A percentile compares a stretch with the other conserved stretches of the same genome.
These are phyloP conservation scores for Chaetogeoica ovagalla DNA, from an alignment of 2,888 invertebrate genomes.

Conservation along the genomic window DNA sequence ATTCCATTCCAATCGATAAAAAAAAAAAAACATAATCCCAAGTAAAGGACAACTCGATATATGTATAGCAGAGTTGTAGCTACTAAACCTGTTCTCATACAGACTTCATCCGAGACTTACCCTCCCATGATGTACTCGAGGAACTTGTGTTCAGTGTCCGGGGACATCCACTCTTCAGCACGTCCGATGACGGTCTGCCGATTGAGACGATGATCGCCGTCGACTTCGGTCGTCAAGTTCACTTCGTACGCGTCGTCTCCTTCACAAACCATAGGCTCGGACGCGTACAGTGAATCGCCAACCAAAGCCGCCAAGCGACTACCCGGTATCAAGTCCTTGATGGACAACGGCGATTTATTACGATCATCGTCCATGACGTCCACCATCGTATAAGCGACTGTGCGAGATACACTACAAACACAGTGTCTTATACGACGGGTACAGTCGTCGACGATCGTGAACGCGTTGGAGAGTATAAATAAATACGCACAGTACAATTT, in stretches of 20 bases:
- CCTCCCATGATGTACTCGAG: slow-evolving; percentile 13
- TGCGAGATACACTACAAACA: no score
- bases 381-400: no score
- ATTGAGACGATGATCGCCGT: background rate
- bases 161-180: slow-evolving; percentile 11
- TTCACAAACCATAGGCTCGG: slow-evolving; percentile 4
- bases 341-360: background rate
- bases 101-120: background rate
- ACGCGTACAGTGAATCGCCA: background rate
- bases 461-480: no score
- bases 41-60: no score
- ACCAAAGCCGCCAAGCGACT: slow-evolving; percentile 17
- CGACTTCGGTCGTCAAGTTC: background rate
- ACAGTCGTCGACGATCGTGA: no score
- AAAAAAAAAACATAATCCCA: no score
- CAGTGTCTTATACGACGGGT: no score
- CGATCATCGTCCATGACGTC: background rate
- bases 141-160: slow-evolving; percentile 13
- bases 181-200: no score
- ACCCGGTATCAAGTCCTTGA: slow-evolving; percentile 25
- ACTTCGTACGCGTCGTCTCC: slow-evolving; percentile 38
- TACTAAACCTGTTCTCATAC: no score
- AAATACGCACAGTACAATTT: no score
- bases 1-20: no score
- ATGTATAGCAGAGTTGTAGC: no score